phyloP scores from a whole-genome alignment of 2,113 vertebrate genomes.

The Hylia prasina region DNA sequence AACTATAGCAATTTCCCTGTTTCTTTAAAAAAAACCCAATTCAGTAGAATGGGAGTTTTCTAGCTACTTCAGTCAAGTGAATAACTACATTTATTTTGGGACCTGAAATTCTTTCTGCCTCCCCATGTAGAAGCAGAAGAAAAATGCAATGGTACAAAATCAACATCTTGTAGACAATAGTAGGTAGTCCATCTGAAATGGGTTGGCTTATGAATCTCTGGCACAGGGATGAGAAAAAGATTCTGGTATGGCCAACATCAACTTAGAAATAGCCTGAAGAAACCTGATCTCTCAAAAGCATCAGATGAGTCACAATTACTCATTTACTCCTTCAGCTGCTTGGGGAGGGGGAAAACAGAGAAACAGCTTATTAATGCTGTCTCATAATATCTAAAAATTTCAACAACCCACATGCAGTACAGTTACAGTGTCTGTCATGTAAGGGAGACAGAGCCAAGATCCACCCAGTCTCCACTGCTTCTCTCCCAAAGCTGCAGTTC shows the following conservation, averaged over 20 bases:
- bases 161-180: background rate
- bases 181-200: background rate
- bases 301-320: conserved; percentile 40
- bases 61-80: background rate
- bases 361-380: background rate
- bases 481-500: background rate
- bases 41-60: background rate
- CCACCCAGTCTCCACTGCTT: background rate
- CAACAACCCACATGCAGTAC: background rate
- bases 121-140: background rate
- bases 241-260: background rate
- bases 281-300: background rate
- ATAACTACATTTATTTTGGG: background rate
- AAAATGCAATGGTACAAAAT: background rate
- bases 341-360: background rate
- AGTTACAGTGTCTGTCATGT: background rate
- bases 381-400: background rate
- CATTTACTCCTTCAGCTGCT: background rate
- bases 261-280: background rate
- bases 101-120: background rate
- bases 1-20: background rate
- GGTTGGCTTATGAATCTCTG: background rate
- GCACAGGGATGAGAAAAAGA: background rate
- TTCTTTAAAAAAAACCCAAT: background rate
- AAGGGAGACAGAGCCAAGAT: background rate